Evolutionary conservation across 2,888 invertebrate species (phyloP).

Genomic region (Tetanocera ferruginea): DNA sequence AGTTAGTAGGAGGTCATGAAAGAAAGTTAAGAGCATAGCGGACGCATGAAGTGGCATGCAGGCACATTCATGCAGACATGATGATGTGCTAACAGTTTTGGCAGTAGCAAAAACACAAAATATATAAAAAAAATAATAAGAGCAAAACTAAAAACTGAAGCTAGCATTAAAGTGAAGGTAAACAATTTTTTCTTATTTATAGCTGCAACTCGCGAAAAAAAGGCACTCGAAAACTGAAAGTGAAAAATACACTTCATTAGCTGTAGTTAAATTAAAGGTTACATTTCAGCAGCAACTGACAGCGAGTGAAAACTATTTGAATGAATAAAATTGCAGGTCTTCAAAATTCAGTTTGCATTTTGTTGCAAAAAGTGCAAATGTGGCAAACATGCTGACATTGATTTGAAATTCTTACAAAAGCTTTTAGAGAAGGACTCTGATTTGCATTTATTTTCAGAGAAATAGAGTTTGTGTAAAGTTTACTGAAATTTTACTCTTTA

Average conservation of each 20-base stretch:
- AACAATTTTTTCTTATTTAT: too few species aligned
- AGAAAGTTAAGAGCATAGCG: not conserved
- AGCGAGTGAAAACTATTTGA: not conserved
- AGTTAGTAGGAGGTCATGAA: not conserved
- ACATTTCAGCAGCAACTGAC: not conserved
- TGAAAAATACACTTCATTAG: slow-evolving; percentile 13
- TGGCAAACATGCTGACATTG: too few species aligned
- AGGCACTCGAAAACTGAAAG: slow-evolving; percentile 5
- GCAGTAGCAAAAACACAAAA: not conserved
- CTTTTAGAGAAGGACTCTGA: too few species aligned
- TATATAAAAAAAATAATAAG: not conserved
- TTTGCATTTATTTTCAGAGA: too few species aligned
- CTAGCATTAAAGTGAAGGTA: not conserved
- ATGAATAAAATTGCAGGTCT: not conserved
- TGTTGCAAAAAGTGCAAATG: too few species aligned
- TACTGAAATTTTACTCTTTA: too few species aligned
- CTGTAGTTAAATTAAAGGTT: not conserved
- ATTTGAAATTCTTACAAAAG: too few species aligned
- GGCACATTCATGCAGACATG: not conserved
- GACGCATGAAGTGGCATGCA: not conserved
- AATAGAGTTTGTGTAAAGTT: too few species aligned
- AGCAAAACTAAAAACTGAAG: not conserved
- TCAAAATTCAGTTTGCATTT: not conserved
- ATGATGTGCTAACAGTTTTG: slow-evolving; percentile 19
- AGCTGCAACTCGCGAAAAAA: not conserved